Conservation (phyloP, 2,797 vertebrate species). For the Tapirus indicus region DNA sequence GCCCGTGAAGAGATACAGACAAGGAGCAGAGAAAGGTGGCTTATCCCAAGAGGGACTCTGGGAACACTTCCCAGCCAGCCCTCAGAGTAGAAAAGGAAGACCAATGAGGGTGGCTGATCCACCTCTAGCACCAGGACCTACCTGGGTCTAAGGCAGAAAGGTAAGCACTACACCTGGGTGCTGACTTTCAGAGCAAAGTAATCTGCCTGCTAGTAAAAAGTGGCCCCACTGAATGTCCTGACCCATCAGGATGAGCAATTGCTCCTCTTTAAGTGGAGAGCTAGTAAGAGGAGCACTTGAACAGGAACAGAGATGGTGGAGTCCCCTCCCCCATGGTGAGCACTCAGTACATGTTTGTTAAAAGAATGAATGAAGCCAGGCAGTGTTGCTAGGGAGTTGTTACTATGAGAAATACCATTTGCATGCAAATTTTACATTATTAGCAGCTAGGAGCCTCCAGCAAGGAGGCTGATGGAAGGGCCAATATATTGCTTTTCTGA, state of each 20-base stretch:
- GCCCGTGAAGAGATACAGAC: neutral
- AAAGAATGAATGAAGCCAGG: constrained; percentile 55
- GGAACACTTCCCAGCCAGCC: neutral
- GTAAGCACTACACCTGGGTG: neutral
- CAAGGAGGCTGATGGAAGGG: constrained; percentile 39
- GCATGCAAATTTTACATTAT: constrained; percentile 66
- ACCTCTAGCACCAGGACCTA: neutral
- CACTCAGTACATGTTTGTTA: neutral
- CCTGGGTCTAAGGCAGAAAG: neutral
- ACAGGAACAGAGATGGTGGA: neutral
- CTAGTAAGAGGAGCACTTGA: neutral
- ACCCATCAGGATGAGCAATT: neutral
- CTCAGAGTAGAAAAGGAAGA: neutral
- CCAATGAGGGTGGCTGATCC: neutral
- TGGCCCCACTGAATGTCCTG: neutral
- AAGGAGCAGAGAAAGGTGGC: neutral
- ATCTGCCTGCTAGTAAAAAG: neutral
- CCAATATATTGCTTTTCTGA: constrained; percentile 35
- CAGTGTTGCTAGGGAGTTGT: constrained; percentile 46
- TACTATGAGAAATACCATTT: constrained; percentile 61
- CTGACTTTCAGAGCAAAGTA: neutral
- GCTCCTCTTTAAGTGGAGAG: neutral
- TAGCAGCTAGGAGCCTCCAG: constrained; percentile 57
- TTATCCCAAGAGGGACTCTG: neutral
- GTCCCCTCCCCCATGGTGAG: neutral